Base-by-base conservation (phyloP, 2,888 invertebrate species). In the Abrostola triplasia region DNA sequence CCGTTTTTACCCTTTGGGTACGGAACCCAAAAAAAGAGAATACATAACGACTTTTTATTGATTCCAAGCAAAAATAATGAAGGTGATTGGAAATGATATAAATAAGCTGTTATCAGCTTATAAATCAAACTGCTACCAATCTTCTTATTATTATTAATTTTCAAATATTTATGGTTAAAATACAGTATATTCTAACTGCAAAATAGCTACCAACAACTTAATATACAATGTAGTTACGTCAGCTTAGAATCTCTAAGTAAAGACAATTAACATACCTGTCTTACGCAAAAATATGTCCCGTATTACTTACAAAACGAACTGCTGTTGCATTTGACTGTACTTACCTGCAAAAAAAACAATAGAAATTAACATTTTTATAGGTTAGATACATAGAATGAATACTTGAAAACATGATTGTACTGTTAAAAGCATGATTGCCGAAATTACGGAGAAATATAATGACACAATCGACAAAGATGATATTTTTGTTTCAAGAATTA, bases 321-420 rank as follows among this genome's bases (percentile, higher is more conserved):
- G 51, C 37, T 41, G 36, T 47, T 9, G 51, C 56, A 49, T 12
- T 37, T 47, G 36, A 8, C 7, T 12, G 59, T 36, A 62, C 62
- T 35, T 79, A 78, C 77, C 77, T 79, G 77, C 37, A 67, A 79
- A 77, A 41, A 73, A 76, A 64, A 67, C 50, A 73, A 66, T 64
- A 36, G 13, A 63, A 4, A 57, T 75, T 74, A 69, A 57, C 35
- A 66, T 63, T 49, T 65, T 51, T 40, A 59, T 50, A 10, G 0
- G 57, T 10, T 48, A 59, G 59, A 50, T 76, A 47, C 57, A 55
- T 1, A 62, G 63, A 68, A 68, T 54, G 60, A 50, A 49, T 53
- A 52, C 36, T 24, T 35, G 49, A n/a, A 10, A 6, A 7, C 62
- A 62, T 72, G 76, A 68, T 51, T 49, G 49, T 44, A 52, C 13